These are phyloP conservation scores for Anastrepha obliqua DNA, from an alignment of 1,140 invertebrate genomes.

Conservation along the genomic window DNA sequence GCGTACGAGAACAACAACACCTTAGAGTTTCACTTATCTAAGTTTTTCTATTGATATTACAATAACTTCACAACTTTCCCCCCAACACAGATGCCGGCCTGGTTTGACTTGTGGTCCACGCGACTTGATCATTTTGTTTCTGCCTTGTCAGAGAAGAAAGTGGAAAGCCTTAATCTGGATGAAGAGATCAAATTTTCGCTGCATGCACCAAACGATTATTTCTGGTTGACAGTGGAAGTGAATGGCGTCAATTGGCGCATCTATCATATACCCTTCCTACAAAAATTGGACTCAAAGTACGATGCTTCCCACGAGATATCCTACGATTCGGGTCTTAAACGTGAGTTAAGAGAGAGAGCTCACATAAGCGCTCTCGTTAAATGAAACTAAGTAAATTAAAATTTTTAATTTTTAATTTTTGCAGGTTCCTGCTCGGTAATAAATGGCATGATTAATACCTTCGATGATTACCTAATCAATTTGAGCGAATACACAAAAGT, in stretches of 20 bases:
- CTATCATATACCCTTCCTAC: constrained; percentile 71
- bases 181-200: constrained; percentile 68
- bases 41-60: too few relatives aligned
- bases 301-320: constrained; percentile 70
- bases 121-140: constrained; percentile 71
- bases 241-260: constrained; percentile 70
- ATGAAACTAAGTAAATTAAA: constrained; percentile 2
- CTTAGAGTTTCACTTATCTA: too few relatives aligned
- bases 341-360: constrained; percentile 55
- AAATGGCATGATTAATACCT: constrained; percentile 70
- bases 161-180: constrained; percentile 69
- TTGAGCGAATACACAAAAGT: constrained; percentile 62
- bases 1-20: too few relatives aligned
- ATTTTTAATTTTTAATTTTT: constrained; percentile 1
- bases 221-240: constrained; percentile 68
- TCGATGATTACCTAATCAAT: constrained; percentile 71
- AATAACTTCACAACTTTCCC: neutral
- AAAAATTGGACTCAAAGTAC: constrained; percentile 71
- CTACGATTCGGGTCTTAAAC: constrained; percentile 69
- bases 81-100: constrained; percentile 68
- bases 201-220: constrained; percentile 68
- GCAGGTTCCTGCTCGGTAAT: constrained; percentile 70
- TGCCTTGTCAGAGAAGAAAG: constrained; percentile 66
- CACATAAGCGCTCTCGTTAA: neutral
- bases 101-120: constrained; percentile 71